phyloP scores from a whole-genome alignment of 1,140 invertebrate genomes.

The Papilio aristodemus region DNA sequence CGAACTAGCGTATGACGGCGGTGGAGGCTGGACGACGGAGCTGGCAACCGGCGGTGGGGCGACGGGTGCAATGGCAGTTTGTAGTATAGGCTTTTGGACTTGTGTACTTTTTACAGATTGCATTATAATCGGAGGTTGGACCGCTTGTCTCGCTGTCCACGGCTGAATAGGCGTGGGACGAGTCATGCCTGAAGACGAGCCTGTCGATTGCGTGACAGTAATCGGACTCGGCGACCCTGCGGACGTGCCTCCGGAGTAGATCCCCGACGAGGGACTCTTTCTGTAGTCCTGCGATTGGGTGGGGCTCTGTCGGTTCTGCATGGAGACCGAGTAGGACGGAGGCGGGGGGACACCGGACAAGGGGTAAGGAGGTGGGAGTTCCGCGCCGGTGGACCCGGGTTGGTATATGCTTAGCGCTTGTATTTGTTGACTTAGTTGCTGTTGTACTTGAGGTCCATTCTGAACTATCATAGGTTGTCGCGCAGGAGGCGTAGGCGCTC shows the following conservation, averaged over 20 bases:
- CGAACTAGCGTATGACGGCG: constrained; percentile 89
- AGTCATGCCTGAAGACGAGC: constrained; percentile 83
- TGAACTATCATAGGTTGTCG: constrained; percentile 90
- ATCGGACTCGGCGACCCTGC: constrained; percentile 91
- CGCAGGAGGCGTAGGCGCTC: constrained; percentile 67
- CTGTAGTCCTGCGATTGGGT: constrained; percentile 90
- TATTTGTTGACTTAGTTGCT: constrained; percentile 92
- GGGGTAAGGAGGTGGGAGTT: constrained; percentile 90
- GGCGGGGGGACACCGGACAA: constrained; percentile 86
- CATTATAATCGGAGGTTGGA: constrained; percentile 96
- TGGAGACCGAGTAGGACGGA: constrained; percentile 91
- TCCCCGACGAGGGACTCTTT: constrained; percentile 88
- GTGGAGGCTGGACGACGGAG: constrained; percentile 83
- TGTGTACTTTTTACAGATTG: constrained; percentile 97
- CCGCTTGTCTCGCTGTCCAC: constrained; percentile 89
- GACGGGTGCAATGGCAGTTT: constrained; percentile 95
- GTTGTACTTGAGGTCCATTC: constrained; percentile 90
- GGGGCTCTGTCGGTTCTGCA: constrained; percentile 92
- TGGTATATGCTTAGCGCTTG: constrained; percentile 91
- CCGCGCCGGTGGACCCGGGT: constrained; percentile 82
- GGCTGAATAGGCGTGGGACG: constrained; percentile 87
- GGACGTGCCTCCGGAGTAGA: constrained; percentile 89
- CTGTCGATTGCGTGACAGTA: constrained; percentile 83
- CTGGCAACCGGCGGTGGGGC: constrained; percentile 83
- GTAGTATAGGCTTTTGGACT: constrained; percentile 95